Evolutionary conservation across 2,888 invertebrate species (phyloP), one percentile per base, ranked within the genome.

Genomic region (Himalopsyche japonica): DNA sequence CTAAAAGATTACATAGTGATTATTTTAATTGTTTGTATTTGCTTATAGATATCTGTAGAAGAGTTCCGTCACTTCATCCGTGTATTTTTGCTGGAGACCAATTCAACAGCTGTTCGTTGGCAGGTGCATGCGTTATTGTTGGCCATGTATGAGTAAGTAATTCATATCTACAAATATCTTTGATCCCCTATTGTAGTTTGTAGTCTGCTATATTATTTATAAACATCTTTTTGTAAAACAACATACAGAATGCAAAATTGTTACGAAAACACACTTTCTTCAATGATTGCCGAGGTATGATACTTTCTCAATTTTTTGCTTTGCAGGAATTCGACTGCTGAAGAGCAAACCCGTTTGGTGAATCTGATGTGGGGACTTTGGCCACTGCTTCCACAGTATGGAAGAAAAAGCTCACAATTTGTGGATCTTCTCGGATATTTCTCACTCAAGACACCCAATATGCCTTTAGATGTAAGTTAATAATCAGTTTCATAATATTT

Each of bases 381-480:
- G 98, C 97, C 97, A 0, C 92, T 96, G 79, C 92, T 99, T 82
- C 97, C 98, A 1, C 95, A 95, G 83, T 98, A 97, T 89, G 99
- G 99, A 0, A 94, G 97, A 2, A 97, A 98, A 90, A 98, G 98
- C 0, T 96, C 98, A 0, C 99, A 99, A 90, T 99, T 99, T 91
- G 98, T 99, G 0, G 99, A 99, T 90, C 93, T 99, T 0, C 93
- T 99, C 7, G 98, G 99, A 0, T 99, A 97, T 90, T 97, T 99
- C 89, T 97, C 98, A 0, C 93, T 99, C 30, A 97, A 97, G 89
- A 97, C 95, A 0, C 94, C 95, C 1, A 49, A 86, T 24, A 82
- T 86, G 30, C 80, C 82, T 30, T 78, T 84, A 78, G 85, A 84
- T 70, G 85, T 87, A 76, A 76, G 43, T 82, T 3, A 15, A 37